These are phyloP conservation scores for Brachionus calyciflorus DNA, from an alignment of 1,140 invertebrate species.

Conservation along the genomic window DNA sequence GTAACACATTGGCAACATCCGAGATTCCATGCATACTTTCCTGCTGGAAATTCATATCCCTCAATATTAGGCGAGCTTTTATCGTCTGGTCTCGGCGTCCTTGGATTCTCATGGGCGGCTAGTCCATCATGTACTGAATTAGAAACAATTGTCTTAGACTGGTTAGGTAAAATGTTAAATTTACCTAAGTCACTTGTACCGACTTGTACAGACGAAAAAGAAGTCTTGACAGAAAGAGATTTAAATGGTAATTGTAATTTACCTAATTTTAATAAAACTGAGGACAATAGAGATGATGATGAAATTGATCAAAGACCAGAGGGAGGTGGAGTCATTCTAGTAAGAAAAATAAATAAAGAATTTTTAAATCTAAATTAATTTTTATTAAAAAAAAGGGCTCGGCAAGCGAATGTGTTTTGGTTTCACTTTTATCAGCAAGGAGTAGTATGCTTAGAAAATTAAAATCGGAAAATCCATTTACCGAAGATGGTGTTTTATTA, in stretches of 20 bases:
- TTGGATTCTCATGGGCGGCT: slow-evolving; percentile 97
- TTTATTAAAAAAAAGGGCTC: too few relatives aligned
- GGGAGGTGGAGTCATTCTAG: slow-evolving; percentile 88
- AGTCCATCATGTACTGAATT: slow-evolving; percentile 95
- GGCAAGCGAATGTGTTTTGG: slow-evolving; percentile 82
- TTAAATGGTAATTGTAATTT: slow-evolving; percentile 90
- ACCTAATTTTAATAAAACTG: neutral
- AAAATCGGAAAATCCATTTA: slow-evolving; percentile 70
- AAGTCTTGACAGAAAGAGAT: slow-evolving; percentile 93
- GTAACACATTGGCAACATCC: slow-evolving; percentile 97
- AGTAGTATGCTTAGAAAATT: slow-evolving; percentile 56
- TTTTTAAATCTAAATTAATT: slow-evolving; percentile 54
- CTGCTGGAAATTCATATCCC: slow-evolving; percentile 92
- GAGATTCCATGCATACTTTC: slow-evolving; percentile 96
- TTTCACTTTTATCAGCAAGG: slow-evolving; percentile 77
- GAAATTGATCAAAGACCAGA: neutral
- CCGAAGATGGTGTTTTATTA: slow-evolving; percentile 84
- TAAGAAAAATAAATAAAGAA: slow-evolving; percentile 49
- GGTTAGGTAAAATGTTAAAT: slow-evolving; percentile 72
- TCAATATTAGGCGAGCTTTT: slow-evolving; percentile 98
- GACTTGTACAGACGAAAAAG: slow-evolving; percentile 75
- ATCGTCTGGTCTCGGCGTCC: slow-evolving; percentile 87
- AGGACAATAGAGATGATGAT: neutral
- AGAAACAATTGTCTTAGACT: slow-evolving; percentile 92
- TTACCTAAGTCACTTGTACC: neutral